phyloP scores from a whole-genome alignment of 2,888 invertebrate species.

The Arge pagana region DNA sequence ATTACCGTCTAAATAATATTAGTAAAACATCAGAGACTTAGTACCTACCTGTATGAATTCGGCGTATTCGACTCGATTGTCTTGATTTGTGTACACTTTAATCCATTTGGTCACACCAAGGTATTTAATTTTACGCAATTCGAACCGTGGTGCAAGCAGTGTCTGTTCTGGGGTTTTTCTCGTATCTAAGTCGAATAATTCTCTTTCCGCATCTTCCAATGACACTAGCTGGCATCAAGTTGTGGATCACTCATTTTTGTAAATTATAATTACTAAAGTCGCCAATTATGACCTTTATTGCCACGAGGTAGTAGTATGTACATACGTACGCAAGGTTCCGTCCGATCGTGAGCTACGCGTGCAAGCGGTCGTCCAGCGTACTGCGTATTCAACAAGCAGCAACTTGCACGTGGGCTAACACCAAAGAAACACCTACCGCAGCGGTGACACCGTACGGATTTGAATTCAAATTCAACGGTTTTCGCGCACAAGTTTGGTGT shows the following conservation, averaged over 20 bases:
- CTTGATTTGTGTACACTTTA: slow-evolving; percentile 6
- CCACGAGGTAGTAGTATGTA: too few species aligned
- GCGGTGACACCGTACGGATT: slow-evolving; percentile 6
- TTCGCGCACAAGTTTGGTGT: slow-evolving; percentile 4
- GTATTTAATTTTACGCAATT: slow-evolving; percentile 3
- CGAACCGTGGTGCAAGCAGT: not conserved
- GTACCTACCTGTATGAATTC: slow-evolving; percentile 14
- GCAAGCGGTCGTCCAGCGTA: not conserved
- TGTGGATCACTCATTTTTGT: slow-evolving; percentile 3
- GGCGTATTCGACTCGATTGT: not conserved
- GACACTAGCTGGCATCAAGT: slow-evolving; percentile 1
- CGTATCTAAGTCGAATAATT: not conserved
- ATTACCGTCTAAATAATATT: not conserved
- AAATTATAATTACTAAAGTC: not conserved
- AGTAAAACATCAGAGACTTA: slow-evolving; percentile 2
- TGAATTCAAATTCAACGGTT: slow-evolving; percentile 9
- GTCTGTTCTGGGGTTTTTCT: not conserved
- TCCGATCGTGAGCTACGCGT: too few species aligned
- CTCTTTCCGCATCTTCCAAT: slow-evolving; percentile 1
- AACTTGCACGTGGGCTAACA: slow-evolving; percentile 7
- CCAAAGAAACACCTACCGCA: not conserved
- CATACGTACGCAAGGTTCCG: too few species aligned
- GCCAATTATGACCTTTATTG: not conserved
- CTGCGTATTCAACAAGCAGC: slow-evolving; percentile 1
- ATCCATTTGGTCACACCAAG: slow-evolving; percentile 9